These are phyloP conservation scores for Meteorus sp. DNA, from an alignment of 1,140 invertebrate genomes.

Conservation along the genomic window DNA sequence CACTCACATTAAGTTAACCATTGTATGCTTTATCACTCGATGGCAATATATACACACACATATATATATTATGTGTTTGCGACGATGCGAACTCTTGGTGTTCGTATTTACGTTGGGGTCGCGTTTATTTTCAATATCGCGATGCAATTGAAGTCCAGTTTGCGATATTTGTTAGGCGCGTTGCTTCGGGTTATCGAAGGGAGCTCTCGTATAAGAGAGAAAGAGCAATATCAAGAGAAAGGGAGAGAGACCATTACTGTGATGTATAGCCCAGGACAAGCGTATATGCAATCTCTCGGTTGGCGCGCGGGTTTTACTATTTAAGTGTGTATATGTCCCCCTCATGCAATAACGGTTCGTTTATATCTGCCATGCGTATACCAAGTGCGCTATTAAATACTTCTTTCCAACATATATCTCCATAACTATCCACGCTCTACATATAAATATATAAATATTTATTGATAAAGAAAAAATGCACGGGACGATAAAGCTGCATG, in stretches of 20 bases:
- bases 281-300: slow-evolving; percentile 26
- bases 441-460: slow-evolving; percentile 1
- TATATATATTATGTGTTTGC: slow-evolving; percentile 9
- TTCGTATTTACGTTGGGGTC: slow-evolving; percentile 7
- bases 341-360: slow-evolving; percentile 20
- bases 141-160: slow-evolving; percentile 36
- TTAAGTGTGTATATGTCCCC: slow-evolving; percentile 30
- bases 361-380: slow-evolving; percentile 21
- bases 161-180: slow-evolving; percentile 33
- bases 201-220: no score
- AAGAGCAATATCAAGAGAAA: no score
- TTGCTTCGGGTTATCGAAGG: slow-evolving; percentile 33
- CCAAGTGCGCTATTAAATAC: slow-evolving; percentile 25
- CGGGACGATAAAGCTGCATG: no score
- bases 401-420: slow-evolving; percentile 25
- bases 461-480: neutral
- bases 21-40: slow-evolving; percentile 30
- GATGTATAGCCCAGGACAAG: slow-evolving; percentile 32
- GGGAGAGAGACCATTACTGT: slow-evolving; percentile 40
- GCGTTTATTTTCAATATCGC: slow-evolving; percentile 40
- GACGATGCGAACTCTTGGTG: slow-evolving; percentile 5
- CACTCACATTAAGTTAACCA: slow-evolving; percentile 27
- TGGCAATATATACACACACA: neutral
- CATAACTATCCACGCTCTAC: slow-evolving; percentile 21
- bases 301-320: slow-evolving; percentile 25